Percentiles rank a stretch among this genome's conserved stretches.
phyloP scores from a whole-genome alignment of 1,140 invertebrate genomes.

The Plutomurus gul region DNA sequence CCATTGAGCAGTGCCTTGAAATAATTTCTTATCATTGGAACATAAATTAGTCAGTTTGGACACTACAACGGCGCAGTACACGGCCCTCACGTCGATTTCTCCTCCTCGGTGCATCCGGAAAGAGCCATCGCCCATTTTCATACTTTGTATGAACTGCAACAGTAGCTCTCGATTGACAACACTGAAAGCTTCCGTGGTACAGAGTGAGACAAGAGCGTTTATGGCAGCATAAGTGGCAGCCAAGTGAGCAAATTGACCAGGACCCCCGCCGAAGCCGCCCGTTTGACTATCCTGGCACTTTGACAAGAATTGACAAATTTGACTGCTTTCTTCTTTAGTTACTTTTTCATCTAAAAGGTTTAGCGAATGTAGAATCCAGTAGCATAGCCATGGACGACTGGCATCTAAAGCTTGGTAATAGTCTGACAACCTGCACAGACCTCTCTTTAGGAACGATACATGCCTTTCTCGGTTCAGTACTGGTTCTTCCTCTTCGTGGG shows the following conservation, averaged over 20 bases:
- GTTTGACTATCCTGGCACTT: constrained; percentile 61
- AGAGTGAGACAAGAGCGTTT: constrained; percentile 86
- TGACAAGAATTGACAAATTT: constrained; percentile 70
- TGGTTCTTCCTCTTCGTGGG: constrained; percentile 62
- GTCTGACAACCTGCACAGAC: constrained; percentile 39
- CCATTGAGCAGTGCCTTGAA: constrained; percentile 87
- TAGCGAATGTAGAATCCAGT: constrained; percentile 93
- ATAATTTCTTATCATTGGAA: constrained; percentile 67
- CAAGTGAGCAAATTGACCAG: constrained; percentile 86
- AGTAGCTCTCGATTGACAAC: constrained; percentile 79
- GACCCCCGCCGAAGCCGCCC: constrained; percentile 94
- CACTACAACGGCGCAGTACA: constrained; percentile 91
- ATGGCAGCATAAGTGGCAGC: constrained; percentile 97
- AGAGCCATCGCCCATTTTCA: constrained; percentile 82
- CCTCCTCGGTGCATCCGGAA: constrained; percentile 90
- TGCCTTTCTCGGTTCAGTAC: constrained; percentile 69
- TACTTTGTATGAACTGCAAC: constrained; percentile 74
- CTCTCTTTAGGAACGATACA: constrained; percentile 60
- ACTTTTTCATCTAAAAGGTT: constrained; percentile 76
- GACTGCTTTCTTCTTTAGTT: constrained; percentile 67
- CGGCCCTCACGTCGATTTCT: constrained; percentile 93
- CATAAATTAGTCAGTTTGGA: constrained; percentile 85
- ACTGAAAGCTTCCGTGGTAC: constrained; percentile 81
- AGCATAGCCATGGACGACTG: constrained; percentile 93
- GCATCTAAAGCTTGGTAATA: constrained; percentile 71